phyloP scores from a whole-genome alignment of 1,140 invertebrate genomes.

The Drosophila obscura region DNA sequence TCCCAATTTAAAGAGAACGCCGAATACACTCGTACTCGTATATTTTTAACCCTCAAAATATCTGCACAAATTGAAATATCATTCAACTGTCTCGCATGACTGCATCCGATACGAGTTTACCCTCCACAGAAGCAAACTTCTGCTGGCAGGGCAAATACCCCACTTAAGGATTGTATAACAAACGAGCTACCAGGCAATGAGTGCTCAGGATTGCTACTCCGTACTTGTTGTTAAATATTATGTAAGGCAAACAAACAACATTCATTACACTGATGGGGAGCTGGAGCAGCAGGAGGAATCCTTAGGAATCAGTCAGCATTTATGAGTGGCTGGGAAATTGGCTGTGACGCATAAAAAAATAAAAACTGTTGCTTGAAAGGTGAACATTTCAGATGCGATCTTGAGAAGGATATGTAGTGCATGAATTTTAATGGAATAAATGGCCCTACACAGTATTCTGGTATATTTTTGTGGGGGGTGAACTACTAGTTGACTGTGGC shows the following conservation, averaged over 20 bases:
- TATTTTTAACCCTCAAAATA: too few species aligned
- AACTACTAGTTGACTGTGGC: too few species aligned
- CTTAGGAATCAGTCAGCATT: conserved; percentile 10
- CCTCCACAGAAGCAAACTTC: conserved; percentile 20
- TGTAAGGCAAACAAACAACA: conserved; percentile 58
- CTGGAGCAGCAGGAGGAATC: not conserved
- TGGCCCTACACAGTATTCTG: too few species aligned
- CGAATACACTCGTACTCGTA: too few species aligned
- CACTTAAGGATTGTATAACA: conserved; percentile 27
- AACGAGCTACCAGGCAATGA: conserved; percentile 55
- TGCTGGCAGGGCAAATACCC: conserved; percentile 25
- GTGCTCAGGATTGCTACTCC: conserved; percentile 45
- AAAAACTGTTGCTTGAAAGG: conserved; percentile 5
- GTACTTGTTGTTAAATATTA: conserved; percentile 60
- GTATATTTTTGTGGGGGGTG: too few species aligned
- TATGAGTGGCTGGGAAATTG: conserved; percentile 37
- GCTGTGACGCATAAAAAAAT: conserved; percentile 3
- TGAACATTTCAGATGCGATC: not conserved
- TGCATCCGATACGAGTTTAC: conserved; percentile 35
- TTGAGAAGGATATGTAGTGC: too few species aligned
- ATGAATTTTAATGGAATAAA: too few species aligned
- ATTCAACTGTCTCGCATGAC: conserved; percentile 12
- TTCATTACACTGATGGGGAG: conserved; percentile 37
- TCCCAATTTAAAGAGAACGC: too few species aligned
- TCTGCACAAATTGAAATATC: too few species aligned